These are phyloP conservation scores for Aramus guarauna DNA, from an alignment of 2,113 vertebrate species.

Conservation along the genomic window DNA sequence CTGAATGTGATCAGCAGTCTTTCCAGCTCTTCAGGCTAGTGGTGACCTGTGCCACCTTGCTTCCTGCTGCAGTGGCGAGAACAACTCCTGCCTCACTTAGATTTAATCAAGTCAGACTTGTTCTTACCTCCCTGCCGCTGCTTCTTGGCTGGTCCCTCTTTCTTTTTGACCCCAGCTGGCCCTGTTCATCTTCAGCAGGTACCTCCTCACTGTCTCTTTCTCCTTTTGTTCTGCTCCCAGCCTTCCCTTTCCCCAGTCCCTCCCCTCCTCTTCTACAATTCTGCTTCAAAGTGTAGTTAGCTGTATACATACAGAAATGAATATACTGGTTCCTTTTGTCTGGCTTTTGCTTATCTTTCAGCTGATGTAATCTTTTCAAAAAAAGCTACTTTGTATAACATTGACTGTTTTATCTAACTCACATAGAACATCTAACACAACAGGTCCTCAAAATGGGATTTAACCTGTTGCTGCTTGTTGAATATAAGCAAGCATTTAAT, in stretches of 20 bases:
- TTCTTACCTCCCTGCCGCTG: background rate
- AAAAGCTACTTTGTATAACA: fast-evolving
- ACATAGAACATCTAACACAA: background rate
- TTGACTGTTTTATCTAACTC: fast-evolving
- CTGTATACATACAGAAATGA: background rate
- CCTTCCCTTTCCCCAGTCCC: background rate
- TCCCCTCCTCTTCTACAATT: background rate
- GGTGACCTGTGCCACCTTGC: background rate
- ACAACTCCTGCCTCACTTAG: background rate
- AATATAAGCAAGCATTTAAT: background rate
- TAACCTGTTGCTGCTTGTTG: background rate
- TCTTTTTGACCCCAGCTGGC: background rate
- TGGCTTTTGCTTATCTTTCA: background rate
- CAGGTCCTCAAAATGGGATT: background rate
- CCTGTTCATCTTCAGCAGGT: background rate
- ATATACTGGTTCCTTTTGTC: background rate
- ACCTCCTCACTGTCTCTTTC: fast-evolving
- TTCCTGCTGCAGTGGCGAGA: background rate
- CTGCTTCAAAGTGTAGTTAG: background rate
- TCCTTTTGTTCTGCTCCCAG: background rate
- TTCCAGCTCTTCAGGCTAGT: background rate
- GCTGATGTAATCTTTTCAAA: background rate
- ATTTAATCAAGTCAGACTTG: background rate
- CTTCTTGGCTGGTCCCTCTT: background rate
- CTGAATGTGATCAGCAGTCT: background rate